Conservation (phyloP, 1,140 invertebrate genomes). For the Lordiphosa mommai region DNA sequence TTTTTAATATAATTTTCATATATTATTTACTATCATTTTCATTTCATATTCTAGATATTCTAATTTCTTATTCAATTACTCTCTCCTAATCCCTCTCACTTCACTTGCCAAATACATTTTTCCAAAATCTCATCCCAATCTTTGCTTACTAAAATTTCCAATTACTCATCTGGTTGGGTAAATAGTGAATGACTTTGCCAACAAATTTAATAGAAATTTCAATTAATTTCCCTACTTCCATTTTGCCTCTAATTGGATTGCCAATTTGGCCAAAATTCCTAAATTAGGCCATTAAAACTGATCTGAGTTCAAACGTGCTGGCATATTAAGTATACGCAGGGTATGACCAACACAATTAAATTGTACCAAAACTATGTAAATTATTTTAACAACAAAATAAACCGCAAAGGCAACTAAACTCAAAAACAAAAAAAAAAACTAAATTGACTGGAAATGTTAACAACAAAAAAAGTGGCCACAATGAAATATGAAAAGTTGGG, state of each 20-base stretch:
- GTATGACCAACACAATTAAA: slow-evolving; percentile 20
- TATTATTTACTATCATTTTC: too few species aligned
- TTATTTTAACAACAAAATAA: slow-evolving; percentile 23
- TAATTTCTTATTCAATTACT: too few species aligned
- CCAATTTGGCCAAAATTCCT: slow-evolving; percentile 31
- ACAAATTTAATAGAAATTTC: slow-evolving; percentile 43
- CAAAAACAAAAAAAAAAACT: slow-evolving; percentile 22
- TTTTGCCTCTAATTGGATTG: slow-evolving; percentile 42
- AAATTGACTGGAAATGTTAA: slow-evolving; percentile 52
- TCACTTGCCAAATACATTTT: too few species aligned
- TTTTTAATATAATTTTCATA: too few species aligned
- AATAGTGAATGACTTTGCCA: background rate
- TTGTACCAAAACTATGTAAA: slow-evolving; percentile 20
- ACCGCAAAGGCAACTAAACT: slow-evolving; percentile 38
- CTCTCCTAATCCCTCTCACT: too few species aligned
- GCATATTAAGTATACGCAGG: slow-evolving; percentile 48
- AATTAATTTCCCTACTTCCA: slow-evolving; percentile 26
- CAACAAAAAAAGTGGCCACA: slow-evolving; percentile 17
- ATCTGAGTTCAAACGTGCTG: slow-evolving; percentile 21
- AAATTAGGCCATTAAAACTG: slow-evolving; percentile 43
- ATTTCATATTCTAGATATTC: too few species aligned
- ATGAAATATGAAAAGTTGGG: slow-evolving; percentile 45
- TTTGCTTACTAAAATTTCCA: too few species aligned
- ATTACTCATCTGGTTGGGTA: too few species aligned
- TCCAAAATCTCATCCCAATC: too few species aligned